Conservation (phyloP, 37 sponge, comb jelly and placozoan species). For the Spongilla lacustris region DNA sequence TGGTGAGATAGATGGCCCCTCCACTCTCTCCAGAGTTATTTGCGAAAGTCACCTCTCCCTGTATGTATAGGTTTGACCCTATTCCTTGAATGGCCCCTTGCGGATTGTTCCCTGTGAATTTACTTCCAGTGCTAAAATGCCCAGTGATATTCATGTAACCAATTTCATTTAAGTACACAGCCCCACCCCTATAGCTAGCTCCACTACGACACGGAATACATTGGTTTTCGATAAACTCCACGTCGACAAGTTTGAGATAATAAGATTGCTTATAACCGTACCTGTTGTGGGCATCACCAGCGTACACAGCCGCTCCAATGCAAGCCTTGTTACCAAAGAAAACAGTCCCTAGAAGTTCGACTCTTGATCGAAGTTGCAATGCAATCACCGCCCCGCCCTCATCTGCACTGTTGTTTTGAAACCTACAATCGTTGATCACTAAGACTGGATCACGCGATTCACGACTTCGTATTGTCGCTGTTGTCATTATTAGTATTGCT, state of each 20-base stretch:
- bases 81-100: conserved; percentile 9
- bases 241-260: not conserved
- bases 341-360: too few species aligned
- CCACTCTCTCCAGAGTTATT: conserved; percentile 33
- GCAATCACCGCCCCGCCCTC: too few species aligned
- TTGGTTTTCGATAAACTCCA: not conserved
- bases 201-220: not conserved
- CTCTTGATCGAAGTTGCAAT: too few species aligned
- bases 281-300: too few species aligned
- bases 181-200: conserved; percentile 19
- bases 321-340: too few species aligned
- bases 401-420: too few species aligned
- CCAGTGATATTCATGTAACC: conserved; percentile 29
- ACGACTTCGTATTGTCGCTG: too few species aligned
- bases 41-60: conserved; percentile 11
- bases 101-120: conserved; percentile 7
- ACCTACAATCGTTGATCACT: too few species aligned
- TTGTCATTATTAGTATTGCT: not conserved
- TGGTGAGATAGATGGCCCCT: conserved; percentile 25
- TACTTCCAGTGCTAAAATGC: conserved; percentile 5
- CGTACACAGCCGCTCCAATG: too few species aligned
- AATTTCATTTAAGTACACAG: not conserved
- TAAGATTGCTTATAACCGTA: too few species aligned
- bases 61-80: conserved; percentile 19
- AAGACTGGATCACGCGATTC: too few species aligned